phyloP scores from a whole-genome alignment of 2,888 invertebrate genomes.

The Melieria picta region DNA sequence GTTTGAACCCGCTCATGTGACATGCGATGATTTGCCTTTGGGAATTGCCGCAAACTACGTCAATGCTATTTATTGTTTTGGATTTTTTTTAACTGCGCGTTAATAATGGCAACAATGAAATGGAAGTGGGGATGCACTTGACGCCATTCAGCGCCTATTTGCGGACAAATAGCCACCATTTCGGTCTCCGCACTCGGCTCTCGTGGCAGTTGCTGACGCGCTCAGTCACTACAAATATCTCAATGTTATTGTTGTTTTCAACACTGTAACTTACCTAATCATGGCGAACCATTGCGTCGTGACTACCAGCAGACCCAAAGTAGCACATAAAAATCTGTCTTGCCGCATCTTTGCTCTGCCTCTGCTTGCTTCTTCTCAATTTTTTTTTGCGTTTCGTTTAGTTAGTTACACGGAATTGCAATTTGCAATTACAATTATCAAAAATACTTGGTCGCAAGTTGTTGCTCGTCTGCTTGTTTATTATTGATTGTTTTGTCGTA shows the following conservation, averaged over 20 bases:
- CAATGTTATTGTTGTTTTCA: constrained; percentile 11
- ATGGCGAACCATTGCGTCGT: constrained; percentile 20
- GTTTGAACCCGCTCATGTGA: too few species aligned
- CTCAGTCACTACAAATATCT: background rate
- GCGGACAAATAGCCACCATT: background rate
- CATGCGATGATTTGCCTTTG: too few species aligned
- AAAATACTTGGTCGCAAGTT: background rate
- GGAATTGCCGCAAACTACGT: too few species aligned
- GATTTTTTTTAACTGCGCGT: too few species aligned
- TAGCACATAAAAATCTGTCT: constrained; percentile 6
- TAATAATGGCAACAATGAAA: too few species aligned
- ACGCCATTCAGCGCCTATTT: background rate
- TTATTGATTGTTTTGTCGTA: background rate
- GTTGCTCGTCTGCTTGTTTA: background rate
- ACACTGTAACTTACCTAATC: constrained; percentile 28
- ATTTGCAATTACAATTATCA: too few species aligned
- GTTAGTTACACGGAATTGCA: background rate
- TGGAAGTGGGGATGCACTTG: too few species aligned
- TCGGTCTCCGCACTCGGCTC: background rate
- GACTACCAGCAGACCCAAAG: constrained; percentile 17
- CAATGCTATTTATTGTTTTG: too few species aligned
- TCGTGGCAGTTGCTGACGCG: background rate
- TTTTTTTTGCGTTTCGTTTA: background rate
- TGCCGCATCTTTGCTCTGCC: constrained; percentile 2
- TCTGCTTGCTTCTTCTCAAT: background rate